Base-by-base conservation (phyloP, 2,888 invertebrate genomes). In the Smittia sp. region DNA sequence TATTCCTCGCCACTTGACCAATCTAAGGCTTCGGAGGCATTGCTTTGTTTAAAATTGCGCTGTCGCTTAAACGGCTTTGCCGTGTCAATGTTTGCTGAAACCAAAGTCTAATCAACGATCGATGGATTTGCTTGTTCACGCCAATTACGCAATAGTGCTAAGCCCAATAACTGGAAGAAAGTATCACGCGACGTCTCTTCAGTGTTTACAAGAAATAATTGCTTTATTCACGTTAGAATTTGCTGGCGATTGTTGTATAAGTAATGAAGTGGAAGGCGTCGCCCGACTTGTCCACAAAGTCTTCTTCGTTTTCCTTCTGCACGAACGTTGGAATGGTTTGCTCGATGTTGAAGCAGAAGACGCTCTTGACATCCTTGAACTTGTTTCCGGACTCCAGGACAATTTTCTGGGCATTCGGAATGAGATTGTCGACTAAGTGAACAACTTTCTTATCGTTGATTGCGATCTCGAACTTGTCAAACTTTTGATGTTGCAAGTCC, bases 311-410 rank as follows among this genome's bases (percentile, higher is more conserved):
- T 65, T 73, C 73, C 13, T 39, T 38, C 13, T 24, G 38, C 75
- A 79, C 74, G 25, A 78, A 77, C 0, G 80, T 77, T 1, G 82
- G 82, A 72, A 79, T 81, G 72, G 82, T 78, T 74, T 81, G 80
- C 32, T 82, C 81, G 74, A 79, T 76, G 73, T 78, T 80, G 20
- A 78, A 82, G 39, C 79, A 81, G 75, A 80, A 81, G 1, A 79
- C 80, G 1, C 79, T 79, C 66, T 78, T 77, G 1, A 80, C 75
- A 68, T 79, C 76, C 11, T 79, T 79, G 20, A 80, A 80, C 24
- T 78, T 78, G 67, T 80, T 81, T 1, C 76, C 74, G 0, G 82
- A 81, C 27, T 74, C 77, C 76, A 82, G 79, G 1, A 76, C 78
- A 32, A 82, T 79, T 27, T 79, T 78, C 0, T 81, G 78, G 1